Evolutionary conservation across 2,888 invertebrate genomes (phyloP), one percentile per base, ranked within the genome.

Genomic region (Cerastis leucographa): DNA sequence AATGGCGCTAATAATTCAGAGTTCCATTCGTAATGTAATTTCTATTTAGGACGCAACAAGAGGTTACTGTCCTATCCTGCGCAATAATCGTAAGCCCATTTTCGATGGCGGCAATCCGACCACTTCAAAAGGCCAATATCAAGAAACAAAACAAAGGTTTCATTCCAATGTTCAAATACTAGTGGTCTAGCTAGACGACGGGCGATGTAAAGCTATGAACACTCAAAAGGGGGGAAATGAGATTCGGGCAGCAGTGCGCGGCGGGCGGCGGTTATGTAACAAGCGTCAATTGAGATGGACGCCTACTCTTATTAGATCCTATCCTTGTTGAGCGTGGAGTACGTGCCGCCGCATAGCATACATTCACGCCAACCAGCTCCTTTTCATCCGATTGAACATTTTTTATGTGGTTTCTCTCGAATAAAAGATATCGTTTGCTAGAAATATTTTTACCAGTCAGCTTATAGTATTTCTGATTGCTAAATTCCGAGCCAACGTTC

Each of bases 251-350:
- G 67, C 49, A 29, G 14, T 4, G 14, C 62, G 59, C 11, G 22
- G 11, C 54, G 35, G 64, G 11, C 17, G 59, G 29, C 25, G 68
- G 66, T 76, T 68, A 64, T 56, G 74, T 71, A 56, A 69, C 59
- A 51, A 65, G 70, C 67, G 68, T 54, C 76, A 71, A 76, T 74
- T 81, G 78, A 78, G 64, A 73, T 61, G 61, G 68, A 70, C 85
- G 70, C 74, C 72, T 40, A 61, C 84, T 49, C 75, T 71, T 71
- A 71, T 83, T 79, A 82, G 70, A 25, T 56, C 19, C 42, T 12
- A 22, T 71, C 62, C 83, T 64, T 46, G 67, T 51, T 42, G 14
- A 61, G 67, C 61, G 29, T 67, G 40, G 46, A 42, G 40, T 71
- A 14, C 35, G 54, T 73, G 29, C 54, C 46, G 29, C 54, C 40